These are phyloP conservation scores for Ganaspis brasiliensis DNA, from an alignment of 2,888 invertebrate species.

Conservation along the genomic window DNA sequence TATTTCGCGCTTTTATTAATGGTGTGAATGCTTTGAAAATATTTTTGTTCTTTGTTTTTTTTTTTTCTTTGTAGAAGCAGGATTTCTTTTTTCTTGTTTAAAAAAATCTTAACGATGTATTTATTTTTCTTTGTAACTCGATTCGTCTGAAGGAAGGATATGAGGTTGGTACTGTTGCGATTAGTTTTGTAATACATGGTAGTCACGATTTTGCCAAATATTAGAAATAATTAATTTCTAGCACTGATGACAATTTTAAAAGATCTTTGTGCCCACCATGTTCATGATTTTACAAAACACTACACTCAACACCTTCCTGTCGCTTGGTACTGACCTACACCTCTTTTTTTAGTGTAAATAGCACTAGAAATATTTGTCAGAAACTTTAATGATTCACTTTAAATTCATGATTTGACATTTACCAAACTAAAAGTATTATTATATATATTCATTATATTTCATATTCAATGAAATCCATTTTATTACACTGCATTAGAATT, in stretches of 20 bases:
- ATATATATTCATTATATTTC: too few relatives aligned
- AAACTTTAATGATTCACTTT: too few relatives aligned
- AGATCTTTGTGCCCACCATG: slow-evolving; percentile 9
- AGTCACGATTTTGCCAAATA: slow-evolving; percentile 22
- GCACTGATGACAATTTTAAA: background rate
- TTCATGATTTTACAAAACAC: slow-evolving; percentile 45
- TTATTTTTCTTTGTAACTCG: slow-evolving; percentile 69
- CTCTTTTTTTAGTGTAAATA: background rate
- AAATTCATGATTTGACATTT: too few relatives aligned
- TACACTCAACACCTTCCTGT: slow-evolving; percentile 10
- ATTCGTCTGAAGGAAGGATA: slow-evolving; percentile 83
- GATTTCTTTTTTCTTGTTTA: background rate
- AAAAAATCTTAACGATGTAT: slow-evolving; percentile 36
- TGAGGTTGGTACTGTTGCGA: slow-evolving; percentile 83
- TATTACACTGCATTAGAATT: slow-evolving; percentile 11
- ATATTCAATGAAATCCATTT: slow-evolving; percentile 1
- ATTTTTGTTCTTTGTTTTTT: slow-evolving; percentile 15
- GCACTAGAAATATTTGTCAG: background rate
- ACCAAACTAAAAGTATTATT: too few relatives aligned
- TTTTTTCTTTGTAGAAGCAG: background rate
- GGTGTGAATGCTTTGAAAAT: background rate
- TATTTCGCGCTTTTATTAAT: background rate
- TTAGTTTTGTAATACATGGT: slow-evolving; percentile 64
- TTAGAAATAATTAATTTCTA: background rate
- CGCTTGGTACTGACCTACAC: slow-evolving; percentile 25